These are phyloP conservation scores for Drosophila mimica DNA, from an alignment of 2,888 invertebrate species.

Conservation along the genomic window DNA sequence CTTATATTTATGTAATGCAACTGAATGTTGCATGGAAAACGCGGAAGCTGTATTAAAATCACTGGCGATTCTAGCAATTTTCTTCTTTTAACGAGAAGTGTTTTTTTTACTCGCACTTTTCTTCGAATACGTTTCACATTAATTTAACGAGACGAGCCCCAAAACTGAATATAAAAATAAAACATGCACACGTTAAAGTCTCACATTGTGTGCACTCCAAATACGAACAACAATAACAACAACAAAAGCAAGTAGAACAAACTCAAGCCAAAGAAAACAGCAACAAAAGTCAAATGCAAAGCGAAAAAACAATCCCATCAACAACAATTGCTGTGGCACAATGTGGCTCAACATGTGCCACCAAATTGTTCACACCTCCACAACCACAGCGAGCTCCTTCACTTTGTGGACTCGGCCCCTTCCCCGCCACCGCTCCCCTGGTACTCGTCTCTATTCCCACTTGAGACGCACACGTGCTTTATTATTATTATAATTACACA, in stretches of 20 bases:
- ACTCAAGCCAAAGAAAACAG: conserved; percentile 32
- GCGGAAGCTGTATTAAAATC: neutral
- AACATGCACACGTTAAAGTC: conserved; percentile 22
- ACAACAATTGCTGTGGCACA: conserved; percentile 28
- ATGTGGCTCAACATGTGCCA: conserved; percentile 65
- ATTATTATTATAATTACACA: conserved; percentile 76
- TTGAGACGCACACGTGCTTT: conserved; percentile 71
- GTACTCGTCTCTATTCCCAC: conserved; percentile 55
- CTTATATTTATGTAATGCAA: neutral
- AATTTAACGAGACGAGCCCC: conserved; percentile 15
- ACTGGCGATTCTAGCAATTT: neutral
- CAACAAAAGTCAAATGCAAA: conserved; percentile 53
- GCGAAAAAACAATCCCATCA: conserved; percentile 40
- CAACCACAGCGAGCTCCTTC: conserved; percentile 32
- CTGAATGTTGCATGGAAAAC: neutral
- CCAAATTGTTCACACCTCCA: conserved; percentile 74
- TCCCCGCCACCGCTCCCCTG: neutral
- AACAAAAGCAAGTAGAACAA: conserved; percentile 28
- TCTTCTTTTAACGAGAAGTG: neutral
- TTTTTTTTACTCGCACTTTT: neutral
- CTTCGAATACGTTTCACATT: conserved; percentile 15
- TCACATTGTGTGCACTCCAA: conserved; percentile 38
- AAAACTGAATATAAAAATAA: conserved; percentile 1
- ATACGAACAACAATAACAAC: conserved; percentile 32
- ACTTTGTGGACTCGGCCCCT: neutral